A percentile compares a stretch with the other conserved stretches of the same genome.
Evolutionary conservation across 1,140 invertebrate species (phyloP).

Genomic region (Bombus picipes): DNA sequence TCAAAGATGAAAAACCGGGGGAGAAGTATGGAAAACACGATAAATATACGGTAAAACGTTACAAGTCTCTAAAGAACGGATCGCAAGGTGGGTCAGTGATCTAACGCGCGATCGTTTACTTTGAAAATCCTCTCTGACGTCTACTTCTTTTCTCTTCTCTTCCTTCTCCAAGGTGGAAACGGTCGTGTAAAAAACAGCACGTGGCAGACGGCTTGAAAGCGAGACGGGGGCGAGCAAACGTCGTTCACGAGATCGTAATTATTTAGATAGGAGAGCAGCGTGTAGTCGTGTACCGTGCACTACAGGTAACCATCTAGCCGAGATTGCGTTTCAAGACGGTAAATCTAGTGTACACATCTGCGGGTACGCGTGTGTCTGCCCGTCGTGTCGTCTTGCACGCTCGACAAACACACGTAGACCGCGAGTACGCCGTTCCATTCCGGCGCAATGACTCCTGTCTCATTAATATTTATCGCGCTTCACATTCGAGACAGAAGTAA

Average conservation of each 20-base stretch:
- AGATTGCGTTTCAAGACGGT: conserved; percentile 56
- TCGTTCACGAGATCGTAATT: conserved; percentile 38
- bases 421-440: neutral
- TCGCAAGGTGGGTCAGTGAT: neutral
- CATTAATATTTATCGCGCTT: conserved; percentile 50
- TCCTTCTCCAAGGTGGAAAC: neutral
- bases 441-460: conserved; percentile 30
- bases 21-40: neutral
- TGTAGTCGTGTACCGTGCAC: neutral
- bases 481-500: conserved; percentile 31
- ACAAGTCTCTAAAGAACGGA: neutral
- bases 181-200: neutral
- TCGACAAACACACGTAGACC: neutral
- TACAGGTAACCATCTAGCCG: conserved; percentile 40
- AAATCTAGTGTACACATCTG: conserved; percentile 43
- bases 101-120: neutral
- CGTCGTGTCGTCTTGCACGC: conserved; percentile 24
- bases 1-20: neutral
- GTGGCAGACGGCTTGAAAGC: neutral
- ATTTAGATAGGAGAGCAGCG: conserved; percentile 36
- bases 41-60: neutral
- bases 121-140: neutral
- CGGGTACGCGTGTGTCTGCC: conserved; percentile 13
- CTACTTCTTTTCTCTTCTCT: neutral
- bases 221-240: neutral